Percentiles rank a stretch among this genome's conserved stretches.
phyloP scores from a whole-genome alignment of 2,797 vertebrate genomes.

The Leucoraja ocellata region DNA sequence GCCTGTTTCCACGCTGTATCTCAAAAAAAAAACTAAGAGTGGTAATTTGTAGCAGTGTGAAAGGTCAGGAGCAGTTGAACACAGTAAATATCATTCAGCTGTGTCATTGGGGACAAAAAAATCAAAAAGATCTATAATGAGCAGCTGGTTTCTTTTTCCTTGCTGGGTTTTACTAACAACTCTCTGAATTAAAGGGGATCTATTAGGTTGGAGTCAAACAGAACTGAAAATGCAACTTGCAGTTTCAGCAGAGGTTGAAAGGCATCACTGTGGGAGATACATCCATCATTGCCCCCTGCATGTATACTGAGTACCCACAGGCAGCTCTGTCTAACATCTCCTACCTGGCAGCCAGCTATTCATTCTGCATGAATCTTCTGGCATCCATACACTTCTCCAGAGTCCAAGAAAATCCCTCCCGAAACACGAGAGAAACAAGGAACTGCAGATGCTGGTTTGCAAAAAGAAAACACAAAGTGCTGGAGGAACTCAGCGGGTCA shows the following conservation, averaged over 20 bases:
- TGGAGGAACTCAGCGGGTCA: too few relatives aligned
- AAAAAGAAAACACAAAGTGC: too few relatives aligned
- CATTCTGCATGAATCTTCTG: neutral
- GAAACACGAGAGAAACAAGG: neutral
- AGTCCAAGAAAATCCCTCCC: conserved; percentile 3
- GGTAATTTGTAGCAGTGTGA: conserved; percentile 17
- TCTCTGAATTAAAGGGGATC: conserved; percentile 15
- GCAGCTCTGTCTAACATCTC: conserved; percentile 34
- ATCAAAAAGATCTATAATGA: conserved; percentile 14
- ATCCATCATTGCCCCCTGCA: conserved; percentile 14
- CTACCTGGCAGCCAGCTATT: neutral
- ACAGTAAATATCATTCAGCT: conserved; percentile 21
- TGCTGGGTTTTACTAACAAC: conserved; percentile 5
- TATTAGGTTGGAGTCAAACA: conserved; percentile 4
- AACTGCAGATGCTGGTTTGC: too few relatives aligned
- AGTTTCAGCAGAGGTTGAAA: conserved; percentile 25
- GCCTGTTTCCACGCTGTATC: too few relatives aligned
- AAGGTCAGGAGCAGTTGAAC: conserved; percentile 26
- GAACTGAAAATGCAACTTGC: conserved; percentile 18
- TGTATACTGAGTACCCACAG: conserved; percentile 10
- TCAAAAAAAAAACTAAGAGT: neutral
- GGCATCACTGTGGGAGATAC: neutral
- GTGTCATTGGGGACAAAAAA: neutral
- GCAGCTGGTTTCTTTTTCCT: conserved; percentile 23
- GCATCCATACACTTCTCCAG: conserved; percentile 7